Conservation (phyloP, 2,888 invertebrate species). For the Invenusta paracnida region DNA sequence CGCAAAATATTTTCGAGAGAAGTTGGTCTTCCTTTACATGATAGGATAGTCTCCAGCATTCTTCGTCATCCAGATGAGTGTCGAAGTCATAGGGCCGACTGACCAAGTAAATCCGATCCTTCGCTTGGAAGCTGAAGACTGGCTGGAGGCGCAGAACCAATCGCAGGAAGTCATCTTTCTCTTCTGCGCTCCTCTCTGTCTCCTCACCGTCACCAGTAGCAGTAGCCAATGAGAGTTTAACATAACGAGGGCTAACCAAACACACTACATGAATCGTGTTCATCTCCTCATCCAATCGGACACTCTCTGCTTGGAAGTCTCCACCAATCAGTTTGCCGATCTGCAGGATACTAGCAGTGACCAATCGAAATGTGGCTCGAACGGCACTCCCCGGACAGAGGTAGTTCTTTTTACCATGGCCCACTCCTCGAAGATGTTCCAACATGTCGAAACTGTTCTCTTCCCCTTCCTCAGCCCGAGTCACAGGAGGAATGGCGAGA, state of each 20-base stretch:
- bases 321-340: neutral
- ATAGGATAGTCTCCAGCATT: constrained; percentile 6
- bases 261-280: neutral
- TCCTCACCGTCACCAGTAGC: neutral
- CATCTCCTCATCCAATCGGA: neutral
- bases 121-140: neutral
- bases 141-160: neutral
- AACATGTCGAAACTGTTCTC: constrained; percentile 16
- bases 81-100: constrained; percentile 7
- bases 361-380: neutral
- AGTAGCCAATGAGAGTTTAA: neutral
- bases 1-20: neutral
- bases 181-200: neutral
- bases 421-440: neutral
- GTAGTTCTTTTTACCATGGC: neutral
- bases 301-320: neutral
- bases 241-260: neutral
- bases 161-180: neutral
- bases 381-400: neutral
- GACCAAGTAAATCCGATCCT: constrained; percentile 10
- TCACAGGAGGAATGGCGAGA: neutral
- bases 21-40: neutral
- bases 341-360: neutral
- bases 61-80: neutral
- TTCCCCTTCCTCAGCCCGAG: neutral